phyloP scores from a whole-genome alignment of 1,140 invertebrate genomes.

The Limonius californicus region DNA sequence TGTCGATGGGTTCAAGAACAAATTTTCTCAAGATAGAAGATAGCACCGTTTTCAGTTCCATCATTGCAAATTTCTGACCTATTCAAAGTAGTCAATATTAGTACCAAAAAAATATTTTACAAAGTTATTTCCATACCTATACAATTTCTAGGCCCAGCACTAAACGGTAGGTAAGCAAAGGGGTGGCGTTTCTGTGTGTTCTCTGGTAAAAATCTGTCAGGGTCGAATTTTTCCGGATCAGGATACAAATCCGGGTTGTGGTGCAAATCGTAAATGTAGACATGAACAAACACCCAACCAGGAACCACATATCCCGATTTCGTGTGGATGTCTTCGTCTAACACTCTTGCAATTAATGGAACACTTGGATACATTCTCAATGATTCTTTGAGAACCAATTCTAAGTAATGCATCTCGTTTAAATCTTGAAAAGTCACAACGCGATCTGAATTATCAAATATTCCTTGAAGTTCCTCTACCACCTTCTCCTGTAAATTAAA shows the following conservation, averaged over 20 bases:
- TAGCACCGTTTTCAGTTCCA: too few species aligned
- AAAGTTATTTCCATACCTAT: constrained; percentile 45
- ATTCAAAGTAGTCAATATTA: not conserved
- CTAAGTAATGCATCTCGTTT: constrained; percentile 58
- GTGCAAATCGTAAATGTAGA: constrained; percentile 31
- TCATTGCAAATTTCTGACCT: too few species aligned
- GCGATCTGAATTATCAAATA: constrained; percentile 49
- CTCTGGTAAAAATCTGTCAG: constrained; percentile 60
- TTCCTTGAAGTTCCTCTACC: constrained; percentile 54
- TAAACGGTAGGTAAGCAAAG: constrained; percentile 55
- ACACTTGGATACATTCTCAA: constrained; percentile 61
- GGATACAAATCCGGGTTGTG: constrained; percentile 51
- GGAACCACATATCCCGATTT: constrained; percentile 32
- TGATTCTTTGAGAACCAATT: constrained; percentile 58
- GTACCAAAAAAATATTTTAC: not conserved
- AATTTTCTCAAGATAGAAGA: too few species aligned
- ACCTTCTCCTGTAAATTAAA: constrained; percentile 46
- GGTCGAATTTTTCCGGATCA: constrained; percentile 65
- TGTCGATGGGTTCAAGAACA: too few species aligned
- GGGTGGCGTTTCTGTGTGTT: constrained; percentile 43
- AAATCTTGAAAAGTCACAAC: constrained; percentile 52
- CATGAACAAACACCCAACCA: constrained; percentile 17
- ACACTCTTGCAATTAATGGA: constrained; percentile 51
- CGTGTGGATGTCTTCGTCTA: constrained; percentile 45
- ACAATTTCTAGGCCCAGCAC: constrained; percentile 56